Conservation (phyloP, 2,797 vertebrate genomes). For the Momotus momota region DNA sequence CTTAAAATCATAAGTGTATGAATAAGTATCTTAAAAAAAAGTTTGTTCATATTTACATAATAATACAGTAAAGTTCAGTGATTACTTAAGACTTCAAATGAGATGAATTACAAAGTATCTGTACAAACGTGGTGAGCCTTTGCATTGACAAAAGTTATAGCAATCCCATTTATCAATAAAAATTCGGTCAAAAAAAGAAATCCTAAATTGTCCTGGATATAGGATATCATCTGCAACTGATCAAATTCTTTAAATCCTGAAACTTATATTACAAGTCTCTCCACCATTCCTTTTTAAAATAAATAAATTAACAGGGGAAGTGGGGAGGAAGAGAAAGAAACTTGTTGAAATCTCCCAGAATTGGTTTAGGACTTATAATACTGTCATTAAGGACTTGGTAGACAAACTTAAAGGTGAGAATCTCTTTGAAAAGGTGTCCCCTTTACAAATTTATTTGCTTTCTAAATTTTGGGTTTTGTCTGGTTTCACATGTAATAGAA, state of each 20-base stretch:
- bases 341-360: neutral
- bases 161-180: neutral
- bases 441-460: neutral
- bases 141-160: neutral
- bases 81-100: neutral
- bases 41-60: neutral
- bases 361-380: neutral
- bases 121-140: neutral
- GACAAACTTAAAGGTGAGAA: neutral
- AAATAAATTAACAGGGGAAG: neutral
- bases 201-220: neutral
- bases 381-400: neutral
- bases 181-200: neutral
- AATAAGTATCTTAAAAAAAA: neutral
- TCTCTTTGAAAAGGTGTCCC: neutral
- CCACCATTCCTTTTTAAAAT: neutral
- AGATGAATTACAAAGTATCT: neutral
- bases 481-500: neutral
- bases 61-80: neutral
- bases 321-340: neutral
- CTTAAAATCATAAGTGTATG: neutral
- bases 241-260: neutral
- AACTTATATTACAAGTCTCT: neutral
- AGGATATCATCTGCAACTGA: neutral
- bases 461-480: neutral